Conservation (phyloP, 2,888 invertebrate genomes). For the Oligia fasciuncula region DNA sequence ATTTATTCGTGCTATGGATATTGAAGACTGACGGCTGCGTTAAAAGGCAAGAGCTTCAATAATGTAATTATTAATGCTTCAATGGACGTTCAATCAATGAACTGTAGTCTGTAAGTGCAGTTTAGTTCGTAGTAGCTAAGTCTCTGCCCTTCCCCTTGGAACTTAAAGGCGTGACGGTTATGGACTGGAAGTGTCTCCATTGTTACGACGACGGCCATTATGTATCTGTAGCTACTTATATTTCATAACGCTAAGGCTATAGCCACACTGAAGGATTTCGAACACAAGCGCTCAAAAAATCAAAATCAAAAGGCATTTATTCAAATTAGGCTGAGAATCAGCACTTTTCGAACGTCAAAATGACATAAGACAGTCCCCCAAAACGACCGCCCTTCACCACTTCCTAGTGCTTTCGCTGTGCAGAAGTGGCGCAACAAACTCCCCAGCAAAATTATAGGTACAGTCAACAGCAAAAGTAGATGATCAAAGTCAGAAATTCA, state of each 20-base stretch:
- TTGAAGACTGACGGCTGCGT: not conserved
- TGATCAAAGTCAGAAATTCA: too few relatives aligned
- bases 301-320: too few relatives aligned
- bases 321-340: too few relatives aligned
- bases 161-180: constrained; percentile 49
- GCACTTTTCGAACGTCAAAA: too few relatives aligned
- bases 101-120: not conserved
- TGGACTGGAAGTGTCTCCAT: constrained; percentile 52
- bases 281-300: not conserved
- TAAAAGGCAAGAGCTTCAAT: constrained; percentile 23
- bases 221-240: constrained; percentile 10
- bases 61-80: constrained; percentile 37
- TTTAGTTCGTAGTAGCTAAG: not conserved
- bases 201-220: constrained; percentile 38
- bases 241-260: constrained; percentile 13
- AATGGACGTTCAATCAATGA: constrained; percentile 5
- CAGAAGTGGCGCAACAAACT: too few relatives aligned
- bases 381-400: too few relatives aligned
- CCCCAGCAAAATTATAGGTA: not conserved
- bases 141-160: constrained; percentile 46
- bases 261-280: constrained; percentile 2
- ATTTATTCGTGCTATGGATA: not conserved
- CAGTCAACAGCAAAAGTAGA: too few relatives aligned
- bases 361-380: too few relatives aligned
- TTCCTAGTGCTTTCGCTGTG: too few relatives aligned